Evolutionary conservation across 2,797 vertebrate genomes (phyloP).

Genomic region (Eutrigla gurnardus): DNA sequence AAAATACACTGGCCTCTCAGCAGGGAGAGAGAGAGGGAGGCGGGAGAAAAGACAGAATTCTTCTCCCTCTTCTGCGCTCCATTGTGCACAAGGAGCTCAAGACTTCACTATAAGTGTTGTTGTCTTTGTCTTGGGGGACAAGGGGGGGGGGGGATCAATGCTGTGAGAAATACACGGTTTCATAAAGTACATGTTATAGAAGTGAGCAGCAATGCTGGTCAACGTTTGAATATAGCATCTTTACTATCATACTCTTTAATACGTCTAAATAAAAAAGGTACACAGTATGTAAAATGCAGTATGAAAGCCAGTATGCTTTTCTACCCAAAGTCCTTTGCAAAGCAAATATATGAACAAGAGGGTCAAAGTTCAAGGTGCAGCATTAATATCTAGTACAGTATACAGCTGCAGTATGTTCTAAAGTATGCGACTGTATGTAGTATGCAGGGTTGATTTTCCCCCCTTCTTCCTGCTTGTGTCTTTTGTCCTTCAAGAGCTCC

Average conservation of each 20-base stretch:
- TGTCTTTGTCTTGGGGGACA: not conserved
- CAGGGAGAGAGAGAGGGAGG: constrained; percentile 53
- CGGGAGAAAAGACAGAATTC: constrained; percentile 50
- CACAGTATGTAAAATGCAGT: not conserved
- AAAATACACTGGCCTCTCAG: constrained; percentile 79
- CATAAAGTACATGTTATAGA: not conserved
- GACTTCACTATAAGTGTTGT: constrained; percentile 13
- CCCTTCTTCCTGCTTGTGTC: constrained; percentile 33
- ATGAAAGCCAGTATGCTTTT: not conserved
- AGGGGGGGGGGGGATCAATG: not conserved
- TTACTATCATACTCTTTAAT: not conserved
- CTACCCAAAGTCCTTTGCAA: not conserved
- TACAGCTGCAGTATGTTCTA: not conserved
- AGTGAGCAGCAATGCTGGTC: not conserved
- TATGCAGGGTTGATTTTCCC: not conserved
- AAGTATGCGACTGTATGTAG: not conserved
- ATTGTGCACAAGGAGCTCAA: constrained; percentile 52
- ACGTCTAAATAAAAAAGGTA: not conserved
- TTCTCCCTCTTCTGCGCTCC: constrained; percentile 33
- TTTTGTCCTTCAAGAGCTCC: constrained; percentile 70
- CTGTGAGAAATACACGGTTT: not conserved
- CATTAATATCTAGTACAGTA: not conserved
- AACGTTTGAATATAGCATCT: not conserved
- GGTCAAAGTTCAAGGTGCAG: not conserved
- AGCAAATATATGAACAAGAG: not conserved